Conservation (phyloP, 2,797 vertebrate species). For the Prionace glauca region DNA sequence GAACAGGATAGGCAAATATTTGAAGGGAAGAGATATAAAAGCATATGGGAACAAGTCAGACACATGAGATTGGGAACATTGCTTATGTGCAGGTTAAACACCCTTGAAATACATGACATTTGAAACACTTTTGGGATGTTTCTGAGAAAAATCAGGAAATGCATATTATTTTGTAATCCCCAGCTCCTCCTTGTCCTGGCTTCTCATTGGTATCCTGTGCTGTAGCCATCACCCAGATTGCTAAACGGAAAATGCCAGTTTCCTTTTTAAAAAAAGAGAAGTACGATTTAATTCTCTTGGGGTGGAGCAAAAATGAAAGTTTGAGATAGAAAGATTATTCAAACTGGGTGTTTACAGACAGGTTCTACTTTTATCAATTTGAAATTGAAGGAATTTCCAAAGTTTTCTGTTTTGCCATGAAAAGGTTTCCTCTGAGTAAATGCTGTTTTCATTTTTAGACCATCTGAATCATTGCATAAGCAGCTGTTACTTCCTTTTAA, state of each 20-base stretch:
- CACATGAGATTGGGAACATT: neutral
- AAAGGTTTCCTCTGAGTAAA: neutral
- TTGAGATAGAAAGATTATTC: neutral
- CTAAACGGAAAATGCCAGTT: neutral
- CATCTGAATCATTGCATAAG: neutral
- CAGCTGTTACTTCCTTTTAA: constrained; percentile 22
- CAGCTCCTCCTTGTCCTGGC: neutral
- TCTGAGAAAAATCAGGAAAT: neutral
- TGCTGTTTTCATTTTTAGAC: neutral
- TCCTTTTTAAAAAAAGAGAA: neutral
- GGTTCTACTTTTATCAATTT: neutral
- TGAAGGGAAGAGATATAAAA: neutral
- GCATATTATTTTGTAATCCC: neutral
- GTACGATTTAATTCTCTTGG: neutral
- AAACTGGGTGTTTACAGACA: no score
- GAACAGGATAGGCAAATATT: neutral
- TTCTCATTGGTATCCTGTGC: neutral
- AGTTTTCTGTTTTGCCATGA: neutral
- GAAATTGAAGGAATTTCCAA: neutral
- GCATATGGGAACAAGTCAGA: neutral
- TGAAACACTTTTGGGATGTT: neutral
- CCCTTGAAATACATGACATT: neutral
- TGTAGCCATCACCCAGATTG: neutral
- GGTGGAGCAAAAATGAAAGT: neutral
- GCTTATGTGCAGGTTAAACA: neutral